These are phyloP conservation scores for Chloebia gouldiae DNA, from an alignment of 2,113 vertebrate genomes.

Conservation along the genomic window DNA sequence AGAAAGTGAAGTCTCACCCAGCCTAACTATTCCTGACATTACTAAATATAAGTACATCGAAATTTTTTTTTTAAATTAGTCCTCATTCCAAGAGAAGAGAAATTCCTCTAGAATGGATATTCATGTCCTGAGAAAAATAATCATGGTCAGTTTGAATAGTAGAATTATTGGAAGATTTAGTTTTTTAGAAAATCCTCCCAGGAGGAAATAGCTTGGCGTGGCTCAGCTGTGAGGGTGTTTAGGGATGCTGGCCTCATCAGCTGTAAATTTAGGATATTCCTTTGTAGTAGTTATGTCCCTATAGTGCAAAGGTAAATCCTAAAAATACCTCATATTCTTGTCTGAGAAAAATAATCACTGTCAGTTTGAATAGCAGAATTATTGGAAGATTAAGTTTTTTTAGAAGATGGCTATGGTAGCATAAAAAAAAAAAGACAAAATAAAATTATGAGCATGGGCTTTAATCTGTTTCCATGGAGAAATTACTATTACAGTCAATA, in stretches of 20 bases:
- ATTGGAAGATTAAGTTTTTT: not conserved
- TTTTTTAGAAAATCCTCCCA: not conserved
- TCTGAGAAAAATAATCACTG: not conserved
- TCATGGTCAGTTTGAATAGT: not conserved
- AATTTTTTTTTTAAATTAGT: not conserved
- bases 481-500: not conserved
- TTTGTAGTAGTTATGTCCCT: too few relatives aligned
- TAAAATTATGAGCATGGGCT: accelerated
- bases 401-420: not conserved
- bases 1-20: not conserved
- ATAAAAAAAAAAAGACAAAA: not conserved
- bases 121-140: not conserved
- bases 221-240: too few relatives aligned
- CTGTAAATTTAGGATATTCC: too few relatives aligned
- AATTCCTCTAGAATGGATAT: not conserved
- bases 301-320: too few relatives aligned
- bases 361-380: not conserved
- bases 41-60: not conserved
- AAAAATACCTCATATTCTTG: too few relatives aligned
- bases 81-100: not conserved
- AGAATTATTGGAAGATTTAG: not conserved
- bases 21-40: not conserved
- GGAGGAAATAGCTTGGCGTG: too few relatives aligned
- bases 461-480: not conserved
- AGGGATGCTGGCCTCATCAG: too few relatives aligned